Conservation (phyloP, 2,797 vertebrate species). For the Gastrophryne carolinensis region DNA sequence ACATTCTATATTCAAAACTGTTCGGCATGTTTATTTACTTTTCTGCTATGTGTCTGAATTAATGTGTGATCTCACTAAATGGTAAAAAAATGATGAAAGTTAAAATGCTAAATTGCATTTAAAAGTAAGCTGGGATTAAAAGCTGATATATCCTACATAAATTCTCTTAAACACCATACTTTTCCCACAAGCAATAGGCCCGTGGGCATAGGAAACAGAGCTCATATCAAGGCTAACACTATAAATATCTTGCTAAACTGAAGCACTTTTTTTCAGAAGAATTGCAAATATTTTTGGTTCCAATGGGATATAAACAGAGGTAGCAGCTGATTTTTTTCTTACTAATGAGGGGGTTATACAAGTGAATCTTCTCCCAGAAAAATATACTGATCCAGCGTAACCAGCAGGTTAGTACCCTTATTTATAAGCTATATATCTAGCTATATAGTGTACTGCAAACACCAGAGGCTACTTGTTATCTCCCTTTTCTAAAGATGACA, state of each 20-base stretch:
- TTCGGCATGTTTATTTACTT: constrained; percentile 35
- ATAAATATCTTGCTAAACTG: constrained; percentile 42
- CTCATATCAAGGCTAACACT: constrained; percentile 46
- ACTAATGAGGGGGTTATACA: neutral
- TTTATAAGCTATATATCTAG: too few relatives aligned
- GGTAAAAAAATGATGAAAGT: neutral
- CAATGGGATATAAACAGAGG: constrained; percentile 37
- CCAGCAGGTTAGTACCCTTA: too few relatives aligned
- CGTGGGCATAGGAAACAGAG: constrained; percentile 35
- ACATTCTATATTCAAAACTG: constrained; percentile 26
- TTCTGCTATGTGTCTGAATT: constrained; percentile 31
- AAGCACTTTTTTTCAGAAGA: constrained; percentile 13
- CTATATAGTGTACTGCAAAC: too few relatives aligned
- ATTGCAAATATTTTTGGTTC: constrained; percentile 36
- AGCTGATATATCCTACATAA: constrained; percentile 32
- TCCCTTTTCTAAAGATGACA: too few relatives aligned
- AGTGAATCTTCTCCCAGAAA: too few relatives aligned
- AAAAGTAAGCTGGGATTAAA: constrained; percentile 41
- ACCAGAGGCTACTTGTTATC: too few relatives aligned
- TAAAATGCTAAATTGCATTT: constrained; percentile 40
- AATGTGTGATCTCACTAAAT: constrained; percentile 47
- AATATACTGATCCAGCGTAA: too few relatives aligned
- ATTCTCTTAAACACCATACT: constrained; percentile 33
- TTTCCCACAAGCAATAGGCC: constrained; percentile 41
- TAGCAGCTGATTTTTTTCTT: neutral